Evolutionary conservation across 2,113 vertebrate genomes (phyloP), one percentile per base, ranked within the genome.

Genomic region (Mesocricetus auratus): DNA sequence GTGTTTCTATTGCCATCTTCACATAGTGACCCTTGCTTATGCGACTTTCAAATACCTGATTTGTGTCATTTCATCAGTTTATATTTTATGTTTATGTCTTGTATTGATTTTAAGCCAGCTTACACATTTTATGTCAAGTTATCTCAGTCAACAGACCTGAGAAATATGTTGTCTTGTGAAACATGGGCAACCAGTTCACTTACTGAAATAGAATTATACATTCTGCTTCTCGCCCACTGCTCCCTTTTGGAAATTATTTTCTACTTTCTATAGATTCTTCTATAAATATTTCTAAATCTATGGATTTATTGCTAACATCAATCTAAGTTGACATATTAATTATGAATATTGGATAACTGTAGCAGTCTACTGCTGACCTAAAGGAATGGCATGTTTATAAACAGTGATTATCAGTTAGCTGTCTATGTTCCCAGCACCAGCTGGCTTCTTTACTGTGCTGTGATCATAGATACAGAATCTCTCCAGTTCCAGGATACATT

Each of bases 291-390:
- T 31, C 94, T 78, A 83, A 85, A 88, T 94, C 24, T 33, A 94
- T 83, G 79, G 74, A 97, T 83, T 86, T 94, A 90, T 96, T 95
- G 73, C 12, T 91, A 17, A 47, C 78, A 81, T 89, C 45, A 94
- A 78, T 94, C 69, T 86, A 33, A 13, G 64, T 71, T 91, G 68
- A 75, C 45, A 87, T 87, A 93, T 89, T 95, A 89, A 89, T 87
- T 94, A 91, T n/a, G 94, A 17, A 75, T 75, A 39, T 74, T 82
- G 42, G 56, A 21, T 82, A 90, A 82, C 42, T 86, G 2, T 85
- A 83, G 69, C 58, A 91, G 64, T 42, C n/a, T 93, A 31, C 22
- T 58, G 47, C 56, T 85, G 56, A 85, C 89, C 62, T 93, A 82
- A 90, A 87, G 92, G 64, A 66, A 91, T 33, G 12, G 36, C 83